Conservation (phyloP, 2,113 vertebrate genomes). For the Corythornis cristatus region DNA sequence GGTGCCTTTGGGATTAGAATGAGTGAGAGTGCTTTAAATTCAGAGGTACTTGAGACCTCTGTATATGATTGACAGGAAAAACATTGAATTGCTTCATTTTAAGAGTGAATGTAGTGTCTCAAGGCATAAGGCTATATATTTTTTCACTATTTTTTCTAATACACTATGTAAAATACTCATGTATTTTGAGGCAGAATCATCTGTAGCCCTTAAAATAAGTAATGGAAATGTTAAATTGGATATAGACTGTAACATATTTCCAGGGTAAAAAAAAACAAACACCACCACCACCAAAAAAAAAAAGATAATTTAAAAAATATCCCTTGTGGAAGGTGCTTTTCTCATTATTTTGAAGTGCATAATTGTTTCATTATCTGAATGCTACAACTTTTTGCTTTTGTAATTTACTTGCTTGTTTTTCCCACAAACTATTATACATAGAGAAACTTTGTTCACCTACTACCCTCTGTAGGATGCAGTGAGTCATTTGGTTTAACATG, state of each 20-base stretch:
- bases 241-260: background rate
- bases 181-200: background rate
- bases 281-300: no score
- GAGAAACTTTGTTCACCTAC: background rate
- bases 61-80: conserved; percentile 14
- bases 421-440: background rate
- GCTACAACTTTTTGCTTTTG: background rate
- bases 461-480: background rate
- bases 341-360: background rate
- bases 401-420: background rate
- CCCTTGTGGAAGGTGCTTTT: background rate
- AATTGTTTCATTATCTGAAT: background rate
- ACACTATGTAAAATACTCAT: background rate
- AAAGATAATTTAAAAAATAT: background rate
- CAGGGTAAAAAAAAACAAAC: no score
- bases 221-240: background rate
- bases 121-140: background rate
- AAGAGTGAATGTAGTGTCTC: background rate
- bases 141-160: background rate
- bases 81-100: conserved; percentile 1
- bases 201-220: background rate
- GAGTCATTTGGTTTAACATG: background rate
- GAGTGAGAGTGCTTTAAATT: conserved; percentile 21
- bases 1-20: background rate
- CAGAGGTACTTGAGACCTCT: background rate